These are phyloP conservation scores for Pelecanoides urinatrix DNA, from an alignment of 2,113 vertebrate genomes.

Conservation along the genomic window DNA sequence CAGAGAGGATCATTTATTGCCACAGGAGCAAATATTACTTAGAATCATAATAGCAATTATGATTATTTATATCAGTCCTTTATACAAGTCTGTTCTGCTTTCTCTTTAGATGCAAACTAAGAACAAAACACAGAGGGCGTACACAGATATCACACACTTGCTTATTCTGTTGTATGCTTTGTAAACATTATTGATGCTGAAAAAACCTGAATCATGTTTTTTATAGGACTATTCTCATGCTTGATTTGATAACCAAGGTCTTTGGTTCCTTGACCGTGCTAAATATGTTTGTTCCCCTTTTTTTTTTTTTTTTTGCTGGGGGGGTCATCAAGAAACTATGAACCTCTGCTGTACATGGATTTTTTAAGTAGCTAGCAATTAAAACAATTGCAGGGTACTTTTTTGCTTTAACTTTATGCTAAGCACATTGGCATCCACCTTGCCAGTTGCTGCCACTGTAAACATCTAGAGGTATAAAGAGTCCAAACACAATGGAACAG, in stretches of 20 bases:
- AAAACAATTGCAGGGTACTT: background rate
- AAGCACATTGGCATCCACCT: background rate
- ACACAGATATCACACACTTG: background rate
- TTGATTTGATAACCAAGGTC: background rate
- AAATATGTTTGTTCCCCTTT: rapidly evolving
- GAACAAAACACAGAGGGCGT: background rate
- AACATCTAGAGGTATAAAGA: background rate
- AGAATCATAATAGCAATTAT: background rate
- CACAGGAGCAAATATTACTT: background rate
- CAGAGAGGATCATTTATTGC: background rate
- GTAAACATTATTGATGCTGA: background rate
- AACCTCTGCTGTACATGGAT: background rate
- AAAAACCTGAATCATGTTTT: background rate
- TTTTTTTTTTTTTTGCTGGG: no score
- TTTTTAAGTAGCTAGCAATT: background rate
- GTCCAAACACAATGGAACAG: background rate
- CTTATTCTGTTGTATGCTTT: background rate
- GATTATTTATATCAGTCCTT: background rate
- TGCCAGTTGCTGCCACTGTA: background rate
- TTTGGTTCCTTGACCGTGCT: background rate
- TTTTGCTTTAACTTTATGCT: background rate
- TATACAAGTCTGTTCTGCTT: background rate
- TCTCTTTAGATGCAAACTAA: background rate
- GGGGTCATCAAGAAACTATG: background rate
- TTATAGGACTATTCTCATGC: background rate